Evolutionary conservation across 2,888 invertebrate genomes (phyloP), one percentile per base, ranked within the genome.

Genomic region (Drosophila meridionalis): DNA sequence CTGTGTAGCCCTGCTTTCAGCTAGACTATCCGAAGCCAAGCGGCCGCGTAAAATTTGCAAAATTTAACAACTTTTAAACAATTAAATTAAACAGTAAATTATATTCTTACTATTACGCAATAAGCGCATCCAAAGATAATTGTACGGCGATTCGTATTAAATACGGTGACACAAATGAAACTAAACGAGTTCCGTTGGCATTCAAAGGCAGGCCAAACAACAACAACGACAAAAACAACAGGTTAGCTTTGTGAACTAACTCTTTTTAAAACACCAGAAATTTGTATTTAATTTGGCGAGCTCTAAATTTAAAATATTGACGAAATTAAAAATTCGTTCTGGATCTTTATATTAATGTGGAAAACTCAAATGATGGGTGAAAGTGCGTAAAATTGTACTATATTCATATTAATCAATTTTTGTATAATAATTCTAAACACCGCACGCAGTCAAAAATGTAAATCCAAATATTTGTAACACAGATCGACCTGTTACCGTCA

Each of bases 201-300:
- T 69, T 73, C 50, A 73, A 73, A 69, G 47, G 38, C 34, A 58
- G 45, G 59, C 14, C 50, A 9, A 4, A 45, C 4, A 42, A 9
- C 12, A 47, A 6, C 32, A 26, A 53, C 53, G 56, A 40, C 65
- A 47, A 6, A 36, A 26, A 53, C 53, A 59, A 36, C 65, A 77
- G 65, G 79, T 78, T 78, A 47, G 63, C 77, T 60, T 74, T 64
- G 77, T 55, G 28, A 45, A 58, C 58, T 61, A 38, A 60, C 28
- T 66, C 38, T 47, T 43, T 26, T 56, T 56, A 58, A 55, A 26
- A 38, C 12, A 28, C 0, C 38, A 38, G 32, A 57, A 36, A 53
- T 42, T 38, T 48, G n/a, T 28, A 47, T 67, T 67, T 20, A 45
- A 53, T 57, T 70, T 47, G 42, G 70, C 30, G 52, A 60, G n/a